phyloP scores from a whole-genome alignment of 2,888 invertebrate species.

The Xylota sylvarum region DNA sequence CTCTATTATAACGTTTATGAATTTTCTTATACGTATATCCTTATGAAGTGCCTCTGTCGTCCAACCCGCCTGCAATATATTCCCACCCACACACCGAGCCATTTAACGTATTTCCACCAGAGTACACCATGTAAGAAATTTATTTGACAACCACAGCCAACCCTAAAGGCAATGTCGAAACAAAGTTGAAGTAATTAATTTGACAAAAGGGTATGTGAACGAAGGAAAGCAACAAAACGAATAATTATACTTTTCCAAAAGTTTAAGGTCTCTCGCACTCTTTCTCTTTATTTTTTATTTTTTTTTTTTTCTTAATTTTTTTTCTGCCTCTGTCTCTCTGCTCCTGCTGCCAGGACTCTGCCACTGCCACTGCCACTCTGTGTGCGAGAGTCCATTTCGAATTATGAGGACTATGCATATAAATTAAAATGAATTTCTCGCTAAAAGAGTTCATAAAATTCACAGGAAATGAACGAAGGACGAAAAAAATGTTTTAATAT shows the following conservation, averaged over 20 bases:
- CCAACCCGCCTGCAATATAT: not conserved
- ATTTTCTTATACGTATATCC: slow-evolving; percentile 24
- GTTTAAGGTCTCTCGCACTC: slow-evolving; percentile 48
- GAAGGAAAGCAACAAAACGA: slow-evolving; percentile 52
- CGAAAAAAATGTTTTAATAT: slow-evolving; percentile 37
- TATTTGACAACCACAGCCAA: slow-evolving; percentile 62
- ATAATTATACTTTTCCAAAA: slow-evolving; percentile 60
- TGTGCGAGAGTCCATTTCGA: slow-evolving; percentile 49
- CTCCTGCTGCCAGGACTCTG: not conserved
- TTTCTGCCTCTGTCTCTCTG: not conserved
- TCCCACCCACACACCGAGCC: not conserved
- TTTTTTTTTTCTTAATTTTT: no score
- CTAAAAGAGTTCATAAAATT: slow-evolving; percentile 55
- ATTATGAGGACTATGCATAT: slow-evolving; percentile 62
- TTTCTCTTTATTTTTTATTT: not conserved
- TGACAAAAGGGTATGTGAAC: slow-evolving; percentile 56
- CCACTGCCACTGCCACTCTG: not conserved
- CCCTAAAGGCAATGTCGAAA: slow-evolving; percentile 42
- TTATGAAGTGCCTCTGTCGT: slow-evolving; percentile 21
- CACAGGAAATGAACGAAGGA: slow-evolving; percentile 27
- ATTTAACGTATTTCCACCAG: slow-evolving; percentile 53
- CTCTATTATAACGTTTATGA: slow-evolving; percentile 19
- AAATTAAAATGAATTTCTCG: slow-evolving; percentile 60
- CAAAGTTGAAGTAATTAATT: slow-evolving; percentile 75
- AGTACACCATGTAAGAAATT: slow-evolving; percentile 55